Base-by-base conservation (phyloP, 2,888 invertebrate species). In the Tolmerus cingulatus region DNA sequence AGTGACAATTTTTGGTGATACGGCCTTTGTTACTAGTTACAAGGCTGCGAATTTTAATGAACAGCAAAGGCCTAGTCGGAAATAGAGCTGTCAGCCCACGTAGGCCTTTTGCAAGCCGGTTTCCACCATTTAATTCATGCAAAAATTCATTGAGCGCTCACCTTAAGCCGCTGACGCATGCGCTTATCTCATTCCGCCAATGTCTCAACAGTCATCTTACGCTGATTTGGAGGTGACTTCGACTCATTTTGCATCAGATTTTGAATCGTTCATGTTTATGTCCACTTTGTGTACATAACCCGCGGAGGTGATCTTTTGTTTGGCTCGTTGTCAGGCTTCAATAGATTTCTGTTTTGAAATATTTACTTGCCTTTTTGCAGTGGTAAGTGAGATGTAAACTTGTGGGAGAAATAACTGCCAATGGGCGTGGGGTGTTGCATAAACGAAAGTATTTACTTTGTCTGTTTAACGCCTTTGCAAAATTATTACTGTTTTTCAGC, bases 91-190 rank as follows among this genome's bases (percentile, higher is more conserved):
- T 27, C 78, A 78, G 43, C 78, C 78, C n/a, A 40, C 43, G 37
- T 43, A 34, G 19, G 16, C 19, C 37, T 43, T 43, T 8, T 43
- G 14, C 8, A 7, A 78, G 40, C 78, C 78, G 78, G 78, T 78
- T 78, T 40, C 5, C 43, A 19, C 12, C 4, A 27, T 12, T 78
- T 37, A 40, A 78, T 78, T 78, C 37, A 78, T 78, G 19, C 40
- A 43, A 78, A 78, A 43, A 76, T 43, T 40, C 78, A 78, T 78
- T 78, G 78, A 78, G 23, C 78, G 43, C 27, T 78, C 40, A 78
- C 40, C 78, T 78, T 78, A 78, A 78, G 46, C 1, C 12, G 78
- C 40, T 78, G 78, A 78, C 40, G 78, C 78, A 78, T 78, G 78
- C 78, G 78, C 43, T 40, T 37, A 43, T 40, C 37, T 78, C 78